Evolutionary conservation across 2,113 vertebrate species (phyloP), one percentile per base, ranked within the genome.

Genomic region (Dolichotis patagonum): DNA sequence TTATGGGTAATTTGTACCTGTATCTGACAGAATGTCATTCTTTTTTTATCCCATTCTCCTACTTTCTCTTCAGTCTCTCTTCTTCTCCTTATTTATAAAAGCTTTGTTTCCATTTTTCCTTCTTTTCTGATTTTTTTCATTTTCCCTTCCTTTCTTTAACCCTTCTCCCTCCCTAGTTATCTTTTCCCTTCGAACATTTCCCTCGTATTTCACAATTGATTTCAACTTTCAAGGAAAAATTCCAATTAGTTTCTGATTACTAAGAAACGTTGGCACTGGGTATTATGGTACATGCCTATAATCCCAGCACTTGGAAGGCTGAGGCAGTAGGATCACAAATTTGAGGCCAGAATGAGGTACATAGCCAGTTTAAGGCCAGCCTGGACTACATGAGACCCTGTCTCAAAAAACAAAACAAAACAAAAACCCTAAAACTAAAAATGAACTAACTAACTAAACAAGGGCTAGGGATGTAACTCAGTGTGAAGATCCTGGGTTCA

Each of bases 221-320:
- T 90, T 90, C 46, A 67, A 62, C 86, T 82, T 82, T 71, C 24
- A 41, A 94, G 86, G 67, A 52, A 52, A 49, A 96, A 94, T 67
- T 88, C 28, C 56, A 85, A 32, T 77, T 71, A 78, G 71, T 78
- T 78, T 54, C 35, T 43, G 54, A n/a, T 88, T 69, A 62, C 52
- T 58, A 65, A 92, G 80, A 85, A 81, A 85, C n/a, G 32, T n/a
- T 8, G 43, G 43, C 16, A 28, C 16, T 19, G 3, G 16, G 77
- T 80, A 49, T 80, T 8, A 13, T 80, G 77, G 43, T 49, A 1
- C 75, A 78, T 49, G 28, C 26, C 43, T 49, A 17, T 49, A 49
- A 78, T 26, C 43, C 43, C 26, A 78, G 13, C 13, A 17, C 75
- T 78, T 49, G 13, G 43, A 28, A 78, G 75, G 28, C 28, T 78